phyloP scores from a whole-genome alignment of 35 echinoderm and acorn worm species.

The Patiria miniata region DNA sequence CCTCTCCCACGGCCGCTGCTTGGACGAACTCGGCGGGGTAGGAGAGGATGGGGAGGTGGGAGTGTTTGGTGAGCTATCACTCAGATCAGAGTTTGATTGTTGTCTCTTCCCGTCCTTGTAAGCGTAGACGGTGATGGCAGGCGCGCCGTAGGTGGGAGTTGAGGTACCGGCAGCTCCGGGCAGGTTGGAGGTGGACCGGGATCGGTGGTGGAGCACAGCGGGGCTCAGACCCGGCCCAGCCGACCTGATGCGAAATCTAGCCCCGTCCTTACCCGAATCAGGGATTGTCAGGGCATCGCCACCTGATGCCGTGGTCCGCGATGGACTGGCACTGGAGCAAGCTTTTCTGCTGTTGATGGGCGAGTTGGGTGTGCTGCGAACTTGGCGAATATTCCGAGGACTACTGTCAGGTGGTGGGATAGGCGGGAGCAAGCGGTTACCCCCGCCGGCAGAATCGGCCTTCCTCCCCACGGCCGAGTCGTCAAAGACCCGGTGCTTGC shows the following conservation, averaged over 20 bases:
- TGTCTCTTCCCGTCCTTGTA: background rate
- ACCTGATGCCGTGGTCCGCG: background rate
- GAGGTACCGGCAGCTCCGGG: background rate
- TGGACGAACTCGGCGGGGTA: background rate
- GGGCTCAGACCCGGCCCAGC: constrained; percentile 9
- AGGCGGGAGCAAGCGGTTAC: background rate
- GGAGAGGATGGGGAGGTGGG: background rate
- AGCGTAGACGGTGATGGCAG: background rate
- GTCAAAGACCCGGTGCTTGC: constrained; percentile 45
- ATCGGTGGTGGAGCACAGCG: background rate
- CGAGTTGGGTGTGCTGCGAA: constrained; percentile 4
- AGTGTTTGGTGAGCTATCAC: background rate
- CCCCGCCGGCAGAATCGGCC: background rate
- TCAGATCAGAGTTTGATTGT: background rate
- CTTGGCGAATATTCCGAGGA: background rate
- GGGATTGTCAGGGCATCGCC: background rate
- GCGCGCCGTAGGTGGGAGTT: background rate
- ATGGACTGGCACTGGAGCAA: background rate
- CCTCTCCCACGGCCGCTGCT: constrained; percentile 29
- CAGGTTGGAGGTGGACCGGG: background rate
- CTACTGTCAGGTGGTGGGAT: background rate
- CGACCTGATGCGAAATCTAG: background rate
- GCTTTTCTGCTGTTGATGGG: background rate
- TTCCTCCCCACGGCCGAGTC: constrained; percentile 21
- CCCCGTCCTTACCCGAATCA: background rate